Evolutionary conservation across 2,888 invertebrate species (phyloP), one percentile per base, ranked within the genome.

Genomic region (Cremastinae sp.): DNA sequence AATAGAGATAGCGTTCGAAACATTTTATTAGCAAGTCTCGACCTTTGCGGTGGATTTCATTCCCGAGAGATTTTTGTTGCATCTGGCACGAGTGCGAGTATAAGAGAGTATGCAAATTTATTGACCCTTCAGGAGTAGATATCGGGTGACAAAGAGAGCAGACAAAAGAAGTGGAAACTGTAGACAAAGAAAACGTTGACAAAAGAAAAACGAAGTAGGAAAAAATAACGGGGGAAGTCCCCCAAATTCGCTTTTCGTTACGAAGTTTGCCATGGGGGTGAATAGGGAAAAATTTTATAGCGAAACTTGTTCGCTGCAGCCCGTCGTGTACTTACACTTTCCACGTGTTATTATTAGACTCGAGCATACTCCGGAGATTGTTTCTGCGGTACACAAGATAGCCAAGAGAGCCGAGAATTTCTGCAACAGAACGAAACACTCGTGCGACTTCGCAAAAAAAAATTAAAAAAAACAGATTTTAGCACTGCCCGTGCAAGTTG

Each of bases 261-360:
- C 53, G 54, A 72, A 65, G 49, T 56, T 75, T 22, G 47, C 68
- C 64, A 12, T 12, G 38, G 80, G 75, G 70, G n/a, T n/a, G n/a
- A n/a, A n/a, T n/a, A n/a, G n/a, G n/a, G n/a, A n/a, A n/a, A n/a
- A 80, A 81, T 83, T 83, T 83, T 79, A 83, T 83, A 76, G 58
- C 74, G 51, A 73, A 82, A 82, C 75, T 82, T 77, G 47, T 66
- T 75, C 59, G 53, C 56, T 22, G 61, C 9, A 28, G 49, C 28
- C 41, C 43, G 16, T 53, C 45, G 43, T 64, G 43, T 43, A 45
- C 53, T 45, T 56, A 54, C 45, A 51, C 16, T 59, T 34, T 75
- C 78, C 73, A 75, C 79, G 71, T 69, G 71, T 69, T 77, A 58
- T 54, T 61, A 45, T 3, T 10, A 10, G 22, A 56, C 41, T 51